A percentile compares a stretch with the other conserved stretches of the same genome.
These are phyloP conservation scores for Chiroxiphia lanceolata DNA, from an alignment of 2,797 vertebrate species.

Conservation along the genomic window DNA sequence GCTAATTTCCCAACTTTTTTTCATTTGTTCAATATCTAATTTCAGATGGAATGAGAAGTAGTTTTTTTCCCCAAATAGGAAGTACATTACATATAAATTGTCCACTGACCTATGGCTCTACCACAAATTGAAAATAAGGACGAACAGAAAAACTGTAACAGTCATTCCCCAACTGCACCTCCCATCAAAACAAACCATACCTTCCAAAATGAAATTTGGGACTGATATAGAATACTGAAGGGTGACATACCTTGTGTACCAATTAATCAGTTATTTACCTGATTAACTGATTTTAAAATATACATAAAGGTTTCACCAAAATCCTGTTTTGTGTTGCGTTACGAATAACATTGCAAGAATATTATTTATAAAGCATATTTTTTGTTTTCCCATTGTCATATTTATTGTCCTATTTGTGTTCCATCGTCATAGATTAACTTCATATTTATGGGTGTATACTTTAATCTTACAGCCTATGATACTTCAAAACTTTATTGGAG, in stretches of 20 bases:
- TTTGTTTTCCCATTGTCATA: neutral
- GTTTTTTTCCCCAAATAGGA: neutral
- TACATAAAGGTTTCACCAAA: neutral
- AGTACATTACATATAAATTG: neutral
- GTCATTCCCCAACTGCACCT: neutral
- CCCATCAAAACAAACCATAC: neutral
- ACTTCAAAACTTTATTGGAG: neutral
- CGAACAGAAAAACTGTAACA: neutral
- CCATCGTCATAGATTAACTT: neutral
- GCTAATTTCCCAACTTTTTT: neutral
- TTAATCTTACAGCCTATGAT: neutral
- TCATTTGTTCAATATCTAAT: neutral
- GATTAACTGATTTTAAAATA: neutral
- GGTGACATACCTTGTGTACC: neutral
- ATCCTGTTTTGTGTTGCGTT: neutral
- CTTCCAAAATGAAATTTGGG: neutral
- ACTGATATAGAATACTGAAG: neutral
- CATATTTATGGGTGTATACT: neutral
- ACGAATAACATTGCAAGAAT: neutral
- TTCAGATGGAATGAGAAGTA: neutral
- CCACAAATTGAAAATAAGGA: constrained; percentile 8
- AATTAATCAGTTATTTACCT: constrained; percentile 15
- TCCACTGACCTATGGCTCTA: neutral
- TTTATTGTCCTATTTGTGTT: neutral
- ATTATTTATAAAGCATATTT: neutral